Evolutionary conservation across 2,797 vertebrate genomes (phyloP).

Genomic region (Acrossocheilus fasciatus): DNA sequence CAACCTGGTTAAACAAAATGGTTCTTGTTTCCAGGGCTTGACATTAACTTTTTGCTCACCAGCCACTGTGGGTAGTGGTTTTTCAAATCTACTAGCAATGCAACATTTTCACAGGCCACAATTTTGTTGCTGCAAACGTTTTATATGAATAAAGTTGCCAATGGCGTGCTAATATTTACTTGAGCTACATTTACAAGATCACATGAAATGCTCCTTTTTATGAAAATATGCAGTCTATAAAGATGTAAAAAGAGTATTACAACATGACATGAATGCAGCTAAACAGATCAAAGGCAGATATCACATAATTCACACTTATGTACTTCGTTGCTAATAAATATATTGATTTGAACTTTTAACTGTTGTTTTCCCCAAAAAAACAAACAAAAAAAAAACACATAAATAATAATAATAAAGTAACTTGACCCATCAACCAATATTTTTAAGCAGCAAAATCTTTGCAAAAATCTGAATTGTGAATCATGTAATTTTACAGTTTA

Average conservation of each 20-base stretch:
- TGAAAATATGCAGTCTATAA: neutral
- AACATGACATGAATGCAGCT: no score
- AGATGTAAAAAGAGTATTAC: neutral
- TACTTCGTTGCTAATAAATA: no score
- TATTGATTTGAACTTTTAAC: no score
- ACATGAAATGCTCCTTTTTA: neutral
- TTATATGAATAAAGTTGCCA: neutral
- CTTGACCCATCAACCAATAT: no score
- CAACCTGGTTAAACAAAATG: neutral
- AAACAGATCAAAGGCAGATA: no score
- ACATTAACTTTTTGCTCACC: neutral
- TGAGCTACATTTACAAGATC: neutral
- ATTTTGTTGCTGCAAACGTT: neutral
- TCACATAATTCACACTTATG: no score
- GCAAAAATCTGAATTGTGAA: no score
- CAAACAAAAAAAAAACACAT: no score
- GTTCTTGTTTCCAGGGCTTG: neutral
- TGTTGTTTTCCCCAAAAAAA: no score
- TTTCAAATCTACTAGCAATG: neutral
- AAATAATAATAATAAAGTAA: no score
- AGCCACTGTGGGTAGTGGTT: neutral
- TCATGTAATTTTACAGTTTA: no score
- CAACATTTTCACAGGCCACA: neutral
- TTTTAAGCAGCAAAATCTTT: no score
- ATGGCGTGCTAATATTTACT: neutral